Base-by-base conservation (phyloP, 2,113 vertebrate species). In the Anguilla japonica region DNA sequence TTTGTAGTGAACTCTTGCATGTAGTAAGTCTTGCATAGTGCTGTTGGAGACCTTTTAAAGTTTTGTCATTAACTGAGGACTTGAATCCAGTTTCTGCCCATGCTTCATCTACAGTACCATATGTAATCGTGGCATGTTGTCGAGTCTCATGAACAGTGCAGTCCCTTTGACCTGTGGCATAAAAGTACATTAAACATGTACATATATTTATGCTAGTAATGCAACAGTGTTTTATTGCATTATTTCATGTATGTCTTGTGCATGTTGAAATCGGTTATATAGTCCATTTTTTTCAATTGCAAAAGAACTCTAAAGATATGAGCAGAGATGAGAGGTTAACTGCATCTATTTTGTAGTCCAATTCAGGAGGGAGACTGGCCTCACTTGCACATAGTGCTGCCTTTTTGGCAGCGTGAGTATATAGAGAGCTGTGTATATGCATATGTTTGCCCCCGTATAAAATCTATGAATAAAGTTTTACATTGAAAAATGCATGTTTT, bases 1-100 rank as follows among this genome's bases (percentile, higher is more conserved):
- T 53, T 63, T 60, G 46, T 60, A 56, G 46, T 75, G 41, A 83
- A 43, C 78, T 57, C 56, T 29, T 87, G 86, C 86, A 87, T 87
- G 86, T 67, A 79, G 56, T 5, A 15, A 34, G 41, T 18, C 34
- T 75, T 34, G 3, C 56, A 57, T 11, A n/a, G n/a, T 43, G 75
- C 63, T 87, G 34, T n/a, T 29, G 20, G 40, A 79, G 40, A 67
- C 29, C 29, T 1, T 56, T 26, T 56, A 41, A 53, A 41, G 46
- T 41, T 83, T 50, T 50, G 50, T n/a, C 82, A 40, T 41, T 83
- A 29, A 84, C 79, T 50, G 34, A 87, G 29, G 39, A 41, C 81
- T 87, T 79, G 26, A 67, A 56, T n/a, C 63, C 39, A 67, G 53
- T 79, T 87, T 41, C 60, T 41, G 22, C 82, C n/a, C 82, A 87